Evolutionary conservation across 92 coral and sea anemone genomes (phyloP), one percentile per base, ranked within the genome.

Genomic region (Palythoa caribaeorum): DNA sequence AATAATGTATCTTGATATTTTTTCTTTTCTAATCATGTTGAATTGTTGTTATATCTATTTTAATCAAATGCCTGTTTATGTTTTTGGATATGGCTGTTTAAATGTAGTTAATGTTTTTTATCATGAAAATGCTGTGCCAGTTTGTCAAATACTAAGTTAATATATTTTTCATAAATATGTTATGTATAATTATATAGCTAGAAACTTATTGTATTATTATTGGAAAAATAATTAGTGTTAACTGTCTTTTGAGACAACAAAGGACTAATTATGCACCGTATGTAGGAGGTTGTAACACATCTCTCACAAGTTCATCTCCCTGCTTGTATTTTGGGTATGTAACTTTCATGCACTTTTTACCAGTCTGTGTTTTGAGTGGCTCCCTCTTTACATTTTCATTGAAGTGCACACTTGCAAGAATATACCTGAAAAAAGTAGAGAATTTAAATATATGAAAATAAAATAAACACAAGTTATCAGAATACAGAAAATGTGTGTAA

Each of bases 361-460:
- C 76, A 13, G 38, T 44, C 47, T 71, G 38, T 21, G 76, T 71
- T 71, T 71, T 71, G 47, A 71, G 12, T 36, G 76, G 38, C 47
- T 37, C 47, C n/a, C 76, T 71, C 76, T 71, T 71, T 71, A 71
- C 76, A 71, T 71, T 71, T 44, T 71, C 76, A n/a, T 71, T 71
- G 47, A 71, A 71, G 76, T 71, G 76, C 4, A 71, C 47, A 36
- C 76, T 71, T 35, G 76, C 76, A 38, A 71, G 76, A 36, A 71
- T 71, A 44, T 71, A 51, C 76, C 76, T 71, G 28, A 35, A 71
- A 71, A 71, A 71, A 71, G 60, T 54, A 54, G 16, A 54, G 60
- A 54, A 54, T 40, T 28, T 9, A 54, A 54, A 54, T 54, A 54
- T 54, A 54, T 54, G 16, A 14, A 54, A 14, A 54, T 9, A 54